Percentiles rank a stretch among this genome's conserved stretches.
phyloP scores from a whole-genome alignment of 2,888 invertebrate genomes.

The Aproaerema taeniolella region DNA sequence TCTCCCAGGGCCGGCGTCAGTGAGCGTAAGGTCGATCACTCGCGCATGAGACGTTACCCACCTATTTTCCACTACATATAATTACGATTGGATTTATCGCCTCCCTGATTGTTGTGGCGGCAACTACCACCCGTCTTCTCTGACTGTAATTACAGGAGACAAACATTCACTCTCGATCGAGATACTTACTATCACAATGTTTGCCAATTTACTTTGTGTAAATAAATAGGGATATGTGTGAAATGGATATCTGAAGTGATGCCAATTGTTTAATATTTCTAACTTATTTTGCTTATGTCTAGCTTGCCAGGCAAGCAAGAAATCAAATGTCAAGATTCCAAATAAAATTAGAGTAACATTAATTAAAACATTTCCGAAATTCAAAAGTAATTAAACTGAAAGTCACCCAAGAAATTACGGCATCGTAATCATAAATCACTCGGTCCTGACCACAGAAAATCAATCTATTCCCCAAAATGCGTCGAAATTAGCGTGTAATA shows the following conservation, averaged over 20 bases:
- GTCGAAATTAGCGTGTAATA: constrained; percentile 75
- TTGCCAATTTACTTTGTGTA: no score
- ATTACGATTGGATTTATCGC: constrained; percentile 68
- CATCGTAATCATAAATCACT: constrained; percentile 40
- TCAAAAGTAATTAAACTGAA: no score
- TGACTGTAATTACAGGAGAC: constrained; percentile 12
- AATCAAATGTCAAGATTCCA: no score
- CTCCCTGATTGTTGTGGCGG: constrained; percentile 22
- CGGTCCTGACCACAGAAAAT: constrained; percentile 52
- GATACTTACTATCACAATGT: not conserved
- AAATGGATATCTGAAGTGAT: no score
- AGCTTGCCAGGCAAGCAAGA: no score
- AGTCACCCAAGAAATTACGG: constrained; percentile 23
- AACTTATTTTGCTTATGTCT: no score
- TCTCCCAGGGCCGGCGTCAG: no score
- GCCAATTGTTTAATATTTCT: no score
- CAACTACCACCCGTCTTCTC: not conserved
- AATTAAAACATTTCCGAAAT: no score
- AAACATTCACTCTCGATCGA: constrained; percentile 3
- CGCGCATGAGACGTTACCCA: constrained; percentile 29
- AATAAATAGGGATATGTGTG: no score
- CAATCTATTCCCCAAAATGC: constrained; percentile 64
- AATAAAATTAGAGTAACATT: no score
- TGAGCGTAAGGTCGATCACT: constrained; percentile 18
- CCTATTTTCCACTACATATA: constrained; percentile 74